Percentiles rank a stretch among this genome's conserved stretches.
phyloP scores from a whole-genome alignment of 1,140 invertebrate genomes.

The Berghia stephanieae region DNA sequence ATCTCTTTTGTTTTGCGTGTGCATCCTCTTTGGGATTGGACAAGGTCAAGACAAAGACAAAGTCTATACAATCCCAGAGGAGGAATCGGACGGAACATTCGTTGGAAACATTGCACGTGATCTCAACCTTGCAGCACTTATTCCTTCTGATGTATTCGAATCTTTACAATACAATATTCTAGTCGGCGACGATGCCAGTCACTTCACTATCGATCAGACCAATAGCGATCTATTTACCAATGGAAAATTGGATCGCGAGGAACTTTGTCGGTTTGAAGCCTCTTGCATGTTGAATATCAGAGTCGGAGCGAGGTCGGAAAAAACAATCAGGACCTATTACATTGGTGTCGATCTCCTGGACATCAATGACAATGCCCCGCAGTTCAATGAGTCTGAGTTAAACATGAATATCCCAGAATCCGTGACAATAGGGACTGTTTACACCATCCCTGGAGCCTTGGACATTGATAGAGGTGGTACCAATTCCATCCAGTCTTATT shows the following conservation, averaged over 20 bases:
- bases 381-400: constrained; percentile 42
- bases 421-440: constrained; percentile 44
- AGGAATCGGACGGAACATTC: constrained; percentile 30
- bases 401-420: constrained; percentile 52
- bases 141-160: constrained; percentile 20
- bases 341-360: constrained; percentile 48
- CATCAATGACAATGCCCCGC: constrained; percentile 59
- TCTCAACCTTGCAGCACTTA: constrained; percentile 37
- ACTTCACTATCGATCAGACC: constrained; percentile 88
- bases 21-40: neutral
- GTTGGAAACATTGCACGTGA: constrained; percentile 50
- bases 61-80: constrained; percentile 39
- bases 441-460: constrained; percentile 49
- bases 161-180: constrained; percentile 41
- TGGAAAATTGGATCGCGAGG: constrained; percentile 37
- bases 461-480: constrained; percentile 52
- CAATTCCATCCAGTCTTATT: constrained; percentile 50
- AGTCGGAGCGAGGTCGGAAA: constrained; percentile 46
- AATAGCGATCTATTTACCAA: constrained; percentile 79
- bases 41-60: constrained; percentile 27
- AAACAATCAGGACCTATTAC: constrained; percentile 46
- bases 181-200: constrained; percentile 21
- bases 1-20: too few relatives aligned
- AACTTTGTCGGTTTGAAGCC: constrained; percentile 49
- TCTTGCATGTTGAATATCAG: constrained; percentile 44